Base-by-base conservation (phyloP, 1,140 invertebrate genomes). In the Venturia canescens region DNA sequence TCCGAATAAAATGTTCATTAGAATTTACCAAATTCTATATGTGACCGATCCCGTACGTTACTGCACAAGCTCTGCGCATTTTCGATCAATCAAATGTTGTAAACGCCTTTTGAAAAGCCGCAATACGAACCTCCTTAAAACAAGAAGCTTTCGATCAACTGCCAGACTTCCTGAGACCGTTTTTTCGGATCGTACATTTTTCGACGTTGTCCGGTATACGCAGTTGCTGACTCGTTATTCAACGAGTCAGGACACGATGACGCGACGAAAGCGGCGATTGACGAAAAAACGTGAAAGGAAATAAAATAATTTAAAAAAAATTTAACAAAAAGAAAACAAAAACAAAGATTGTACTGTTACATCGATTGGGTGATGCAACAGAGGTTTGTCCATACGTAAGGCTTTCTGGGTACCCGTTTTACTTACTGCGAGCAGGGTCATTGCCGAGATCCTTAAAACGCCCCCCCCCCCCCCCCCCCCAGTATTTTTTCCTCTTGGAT, bases 321-420 rank as follows among this genome's bases (percentile, higher is more conserved):
- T n/a, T n/a, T n/a, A n/a, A n/a, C n/a, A n/a, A n/a, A n/a, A n/a
- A n/a, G n/a, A n/a, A 15, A 53, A 23, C 3, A 18, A 57, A 23
- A 57, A n/a, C 48, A 72, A 72, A 48, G 2, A 72, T 72, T 26
- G 70, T 72, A 72, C 70, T 34, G 70, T 72, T 48, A 48, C n/a
- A 38, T 72, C n/a, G 18, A 16, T 23, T 26, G 34, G 70, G 7
- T 72, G 48, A 3, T 26, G 70, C 34, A 72, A 72, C 38, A 38
- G n/a, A n/a, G 70, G 70, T 21, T 21, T 71, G 6, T 69, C 27
- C 15, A 31, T 31, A 34, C 38, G 31, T 38, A 57, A 66, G 60
- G 60, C 9, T 66, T 66, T 66, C 60, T 26, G n/a, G 4, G 3
- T 13, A 66, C 60, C 23, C 15, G 60, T 66, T 29, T 66, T 66